phyloP scores from a whole-genome alignment of 2,113 vertebrate genomes.

The Jacana jacana region DNA sequence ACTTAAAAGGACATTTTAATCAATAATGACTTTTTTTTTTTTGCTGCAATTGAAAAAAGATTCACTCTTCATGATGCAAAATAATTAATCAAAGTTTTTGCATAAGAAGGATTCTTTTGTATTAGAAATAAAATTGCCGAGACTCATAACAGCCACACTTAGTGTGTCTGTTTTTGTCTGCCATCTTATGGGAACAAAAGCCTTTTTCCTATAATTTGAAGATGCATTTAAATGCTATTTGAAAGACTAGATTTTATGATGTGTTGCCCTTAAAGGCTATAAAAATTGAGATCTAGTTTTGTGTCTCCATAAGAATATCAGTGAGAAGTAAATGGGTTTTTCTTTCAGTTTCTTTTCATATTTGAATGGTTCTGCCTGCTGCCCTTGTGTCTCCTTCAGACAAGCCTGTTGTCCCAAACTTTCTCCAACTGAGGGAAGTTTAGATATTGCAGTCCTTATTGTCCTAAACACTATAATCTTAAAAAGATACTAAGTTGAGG shows the following conservation, averaged over 20 bases:
- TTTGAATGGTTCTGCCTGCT: background rate
- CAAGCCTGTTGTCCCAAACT: background rate
- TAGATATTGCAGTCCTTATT: background rate
- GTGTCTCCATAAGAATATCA: background rate
- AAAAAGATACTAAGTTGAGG: background rate
- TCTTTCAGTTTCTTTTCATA: background rate
- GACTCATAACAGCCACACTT: background rate
- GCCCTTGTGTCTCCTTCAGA: background rate
- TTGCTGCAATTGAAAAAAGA: conserved; percentile 44
- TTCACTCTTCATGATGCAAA: conserved; percentile 13
- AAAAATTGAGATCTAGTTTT: conserved; percentile 29
- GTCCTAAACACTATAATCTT: background rate
- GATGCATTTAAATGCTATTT: conserved; percentile 43
- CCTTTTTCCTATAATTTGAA: conserved; percentile 27
- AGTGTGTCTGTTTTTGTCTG: conserved; percentile 2
- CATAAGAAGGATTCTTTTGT: background rate
- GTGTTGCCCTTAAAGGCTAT: background rate
- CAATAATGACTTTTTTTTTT: conserved; percentile 63
- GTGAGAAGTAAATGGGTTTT: background rate
- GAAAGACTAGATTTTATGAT: conserved; percentile 13
- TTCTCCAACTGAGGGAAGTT: background rate
- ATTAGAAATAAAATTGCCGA: background rate
- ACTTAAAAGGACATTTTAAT: conserved; percentile 70
- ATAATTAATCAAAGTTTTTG: conserved; percentile 51
- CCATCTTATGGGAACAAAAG: conserved; percentile 10